These are phyloP conservation scores for Gymnoscopelus microlampas DNA, from an alignment of 2,797 vertebrate species.

Conservation along the genomic window DNA sequence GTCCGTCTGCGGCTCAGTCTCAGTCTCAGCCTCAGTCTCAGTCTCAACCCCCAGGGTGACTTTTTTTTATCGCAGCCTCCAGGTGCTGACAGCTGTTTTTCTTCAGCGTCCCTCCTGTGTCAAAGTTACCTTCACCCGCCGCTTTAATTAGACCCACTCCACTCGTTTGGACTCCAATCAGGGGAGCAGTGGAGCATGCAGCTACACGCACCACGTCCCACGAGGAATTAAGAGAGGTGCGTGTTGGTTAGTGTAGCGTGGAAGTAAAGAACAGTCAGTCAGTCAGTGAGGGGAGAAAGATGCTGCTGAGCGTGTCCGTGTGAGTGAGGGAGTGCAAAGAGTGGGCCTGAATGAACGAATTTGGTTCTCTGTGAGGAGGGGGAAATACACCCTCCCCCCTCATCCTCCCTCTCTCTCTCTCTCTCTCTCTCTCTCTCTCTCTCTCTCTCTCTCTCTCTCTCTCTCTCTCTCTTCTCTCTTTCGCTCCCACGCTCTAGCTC, in stretches of 20 bases:
- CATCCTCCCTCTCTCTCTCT: conserved; percentile 1
- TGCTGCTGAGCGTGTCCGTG: conserved; percentile 33
- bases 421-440: conserved; percentile 15
- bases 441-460: conserved; percentile 11
- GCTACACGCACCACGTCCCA: neutral
- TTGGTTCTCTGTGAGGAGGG: too few species aligned
- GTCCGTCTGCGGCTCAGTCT: neutral
- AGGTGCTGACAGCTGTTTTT: conserved; percentile 37
- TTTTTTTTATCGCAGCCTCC: conserved; percentile 45
- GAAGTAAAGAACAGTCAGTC: conserved; percentile 32
- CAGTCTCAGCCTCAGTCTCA: neutral
- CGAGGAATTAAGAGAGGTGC: conserved; percentile 14
- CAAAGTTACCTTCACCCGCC: conserved; percentile 21
- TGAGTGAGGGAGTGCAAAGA: conserved; percentile 19
- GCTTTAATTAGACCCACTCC: neutral
- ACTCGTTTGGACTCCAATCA: conserved; percentile 14
- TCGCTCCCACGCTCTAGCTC: neutral
- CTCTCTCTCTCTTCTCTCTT: conserved; percentile 1
- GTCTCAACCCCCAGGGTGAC: conserved; percentile 23
- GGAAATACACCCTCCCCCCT: too few species aligned
- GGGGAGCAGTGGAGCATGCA: neutral
- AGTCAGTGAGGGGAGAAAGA: conserved; percentile 43
- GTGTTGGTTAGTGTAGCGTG: conserved; percentile 39
- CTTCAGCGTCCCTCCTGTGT: conserved; percentile 14
- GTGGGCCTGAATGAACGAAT: neutral